Evolutionary conservation across 2,888 invertebrate genomes (phyloP).

Genomic region (Cephus runcator): DNA sequence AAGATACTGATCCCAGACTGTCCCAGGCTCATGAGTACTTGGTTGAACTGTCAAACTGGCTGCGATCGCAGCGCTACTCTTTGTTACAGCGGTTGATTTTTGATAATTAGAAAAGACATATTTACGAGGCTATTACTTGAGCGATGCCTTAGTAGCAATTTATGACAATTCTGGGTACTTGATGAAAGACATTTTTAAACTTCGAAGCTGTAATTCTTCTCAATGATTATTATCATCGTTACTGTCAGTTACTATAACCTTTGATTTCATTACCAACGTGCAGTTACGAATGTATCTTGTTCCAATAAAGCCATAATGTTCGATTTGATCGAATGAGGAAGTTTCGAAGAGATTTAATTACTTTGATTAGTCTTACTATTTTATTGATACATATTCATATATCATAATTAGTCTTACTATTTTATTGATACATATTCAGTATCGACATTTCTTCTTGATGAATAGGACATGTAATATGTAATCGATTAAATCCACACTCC

Average conservation of each 20-base stretch:
- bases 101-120: background rate
- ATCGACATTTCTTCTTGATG: background rate
- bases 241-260: background rate
- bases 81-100: background rate
- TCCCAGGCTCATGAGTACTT: background rate
- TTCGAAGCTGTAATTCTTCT: background rate
- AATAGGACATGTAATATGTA: conserved; percentile 14
- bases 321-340: background rate
- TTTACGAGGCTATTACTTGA: background rate
- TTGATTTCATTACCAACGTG: background rate
- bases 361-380: background rate
- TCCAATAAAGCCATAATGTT: background rate
- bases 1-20: background rate
- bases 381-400: background rate
- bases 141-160: background rate
- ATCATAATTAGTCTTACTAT: too few relatives aligned
- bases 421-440: background rate
- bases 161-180: background rate
- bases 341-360: background rate
- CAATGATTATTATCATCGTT: background rate
- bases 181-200: background rate
- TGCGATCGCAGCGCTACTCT: background rate
- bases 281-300: background rate
- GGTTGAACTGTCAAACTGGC: background rate
- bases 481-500: conserved; percentile 8